Percentiles rank a stretch among this genome's conserved stretches.
Evolutionary conservation across 2,797 vertebrate species (phyloP).

Genomic region (Meda fulgida): DNA sequence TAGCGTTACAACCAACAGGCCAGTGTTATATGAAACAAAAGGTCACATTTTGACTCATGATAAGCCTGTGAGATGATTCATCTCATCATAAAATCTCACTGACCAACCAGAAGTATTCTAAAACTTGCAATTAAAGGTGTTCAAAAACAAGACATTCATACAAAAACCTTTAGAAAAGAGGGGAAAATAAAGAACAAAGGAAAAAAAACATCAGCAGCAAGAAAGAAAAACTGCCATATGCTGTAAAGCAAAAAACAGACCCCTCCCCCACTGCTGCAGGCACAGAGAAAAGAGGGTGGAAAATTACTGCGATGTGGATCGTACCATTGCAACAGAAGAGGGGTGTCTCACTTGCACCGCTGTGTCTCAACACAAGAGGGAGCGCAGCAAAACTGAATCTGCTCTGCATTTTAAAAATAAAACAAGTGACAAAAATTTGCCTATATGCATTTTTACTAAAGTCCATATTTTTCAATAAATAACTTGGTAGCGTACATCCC

Average conservation of each 20-base stretch:
- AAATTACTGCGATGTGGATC: slow-evolving; percentile 74
- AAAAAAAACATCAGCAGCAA: background rate
- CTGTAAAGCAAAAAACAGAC: slow-evolving; percentile 31
- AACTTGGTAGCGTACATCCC: background rate
- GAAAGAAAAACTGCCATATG: slow-evolving; percentile 17
- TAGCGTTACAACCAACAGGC: slow-evolving; percentile 24
- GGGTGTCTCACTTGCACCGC: slow-evolving; percentile 51
- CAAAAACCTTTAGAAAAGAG: background rate
- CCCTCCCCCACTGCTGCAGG: slow-evolving; percentile 62
- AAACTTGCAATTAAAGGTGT: background rate
- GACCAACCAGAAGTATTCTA: background rate
- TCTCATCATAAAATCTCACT: background rate
- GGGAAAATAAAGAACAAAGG: background rate
- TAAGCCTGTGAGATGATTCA: background rate
- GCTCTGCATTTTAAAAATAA: slow-evolving; percentile 13
- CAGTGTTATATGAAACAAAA: background rate
- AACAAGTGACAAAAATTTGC: background rate
- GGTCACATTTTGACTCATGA: background rate
- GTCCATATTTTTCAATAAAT: background rate
- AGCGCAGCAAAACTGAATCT: slow-evolving; percentile 31
- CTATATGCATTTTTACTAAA: background rate
- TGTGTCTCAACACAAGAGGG: slow-evolving; percentile 58
- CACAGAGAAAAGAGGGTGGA: slow-evolving; percentile 69
- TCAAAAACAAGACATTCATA: background rate
- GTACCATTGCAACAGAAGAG: slow-evolving; percentile 73